Evolutionary conservation across 2,888 invertebrate species (phyloP).

Genomic region (Slavum lentiscoides): DNA sequence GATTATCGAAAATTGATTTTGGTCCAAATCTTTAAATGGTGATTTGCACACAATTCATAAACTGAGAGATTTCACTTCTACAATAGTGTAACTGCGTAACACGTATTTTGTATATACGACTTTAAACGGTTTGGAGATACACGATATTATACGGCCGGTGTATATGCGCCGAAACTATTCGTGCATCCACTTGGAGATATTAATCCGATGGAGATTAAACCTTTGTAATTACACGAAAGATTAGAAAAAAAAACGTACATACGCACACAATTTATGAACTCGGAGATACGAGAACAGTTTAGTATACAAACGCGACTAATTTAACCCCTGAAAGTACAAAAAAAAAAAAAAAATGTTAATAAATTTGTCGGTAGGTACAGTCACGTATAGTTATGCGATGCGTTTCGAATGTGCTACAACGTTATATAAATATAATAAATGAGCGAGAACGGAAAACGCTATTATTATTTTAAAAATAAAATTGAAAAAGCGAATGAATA

Average conservation of each 20-base stretch:
- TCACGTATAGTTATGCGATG: neutral
- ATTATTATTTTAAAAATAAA: too few relatives aligned
- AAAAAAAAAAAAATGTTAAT: neutral
- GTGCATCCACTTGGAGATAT: conserved; percentile 29
- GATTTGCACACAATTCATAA: too few relatives aligned
- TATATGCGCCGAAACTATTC: neutral
- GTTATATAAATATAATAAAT: neutral
- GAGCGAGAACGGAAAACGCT: too few relatives aligned
- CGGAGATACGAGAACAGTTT: neutral
- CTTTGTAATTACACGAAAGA: conserved; percentile 40
- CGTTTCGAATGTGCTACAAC: neutral
- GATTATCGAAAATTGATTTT: too few relatives aligned
- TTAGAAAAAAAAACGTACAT: conserved; percentile 11
- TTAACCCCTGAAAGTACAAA: neutral
- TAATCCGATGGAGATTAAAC: conserved; percentile 40
- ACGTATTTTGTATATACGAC: too few relatives aligned
- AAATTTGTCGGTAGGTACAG: neutral
- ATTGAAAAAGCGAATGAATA: too few relatives aligned
- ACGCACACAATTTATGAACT: conserved; percentile 23
- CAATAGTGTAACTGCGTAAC: too few relatives aligned
- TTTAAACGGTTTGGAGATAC: neutral
- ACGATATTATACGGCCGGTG: neutral
- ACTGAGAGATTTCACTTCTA: too few relatives aligned
- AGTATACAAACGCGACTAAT: neutral
- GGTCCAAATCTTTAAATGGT: too few relatives aligned